Conservation (phyloP, 2,797 vertebrate genomes). For the Enteromius radiatus region DNA sequence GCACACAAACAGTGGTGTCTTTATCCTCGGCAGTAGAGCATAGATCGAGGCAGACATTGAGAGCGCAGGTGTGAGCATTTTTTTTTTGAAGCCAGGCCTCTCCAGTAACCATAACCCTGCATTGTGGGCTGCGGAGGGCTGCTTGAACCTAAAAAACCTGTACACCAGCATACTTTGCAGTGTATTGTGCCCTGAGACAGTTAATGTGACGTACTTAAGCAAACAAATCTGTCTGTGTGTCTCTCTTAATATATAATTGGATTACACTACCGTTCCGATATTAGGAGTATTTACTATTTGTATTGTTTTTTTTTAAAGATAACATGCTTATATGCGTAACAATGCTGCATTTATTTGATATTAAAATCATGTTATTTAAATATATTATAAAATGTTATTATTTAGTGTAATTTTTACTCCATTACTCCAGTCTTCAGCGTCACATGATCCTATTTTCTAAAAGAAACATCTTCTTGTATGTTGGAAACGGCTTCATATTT, state of each 20-base stretch:
- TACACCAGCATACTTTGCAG: not conserved
- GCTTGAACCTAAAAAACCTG: constrained; percentile 6
- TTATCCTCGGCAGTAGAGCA: not conserved
- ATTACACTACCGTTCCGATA: not conserved
- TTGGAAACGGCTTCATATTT: not conserved
- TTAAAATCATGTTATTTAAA: too few species aligned
- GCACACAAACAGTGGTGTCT: not conserved
- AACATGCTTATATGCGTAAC: not conserved
- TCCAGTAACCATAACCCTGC: not conserved
- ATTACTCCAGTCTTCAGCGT: not conserved
- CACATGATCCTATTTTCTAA: not conserved
- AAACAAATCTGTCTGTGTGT: not conserved
- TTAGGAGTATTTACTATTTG: too few species aligned
- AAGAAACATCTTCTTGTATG: not conserved
- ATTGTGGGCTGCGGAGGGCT: not conserved
- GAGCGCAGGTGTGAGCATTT: constrained; percentile 5
- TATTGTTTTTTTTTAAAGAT: too few species aligned
- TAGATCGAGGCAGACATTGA: not conserved
- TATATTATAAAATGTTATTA: not conserved
- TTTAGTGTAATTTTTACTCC: not conserved
- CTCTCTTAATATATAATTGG: not conserved
- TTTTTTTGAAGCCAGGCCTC: not conserved
- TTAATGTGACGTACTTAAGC: not conserved
- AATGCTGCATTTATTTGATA: not conserved
- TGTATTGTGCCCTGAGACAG: not conserved